Percentiles rank a stretch among this genome's conserved stretches.
phyloP scores from a whole-genome alignment of 1,140 invertebrate species.

The Latrodectus geometricus region DNA sequence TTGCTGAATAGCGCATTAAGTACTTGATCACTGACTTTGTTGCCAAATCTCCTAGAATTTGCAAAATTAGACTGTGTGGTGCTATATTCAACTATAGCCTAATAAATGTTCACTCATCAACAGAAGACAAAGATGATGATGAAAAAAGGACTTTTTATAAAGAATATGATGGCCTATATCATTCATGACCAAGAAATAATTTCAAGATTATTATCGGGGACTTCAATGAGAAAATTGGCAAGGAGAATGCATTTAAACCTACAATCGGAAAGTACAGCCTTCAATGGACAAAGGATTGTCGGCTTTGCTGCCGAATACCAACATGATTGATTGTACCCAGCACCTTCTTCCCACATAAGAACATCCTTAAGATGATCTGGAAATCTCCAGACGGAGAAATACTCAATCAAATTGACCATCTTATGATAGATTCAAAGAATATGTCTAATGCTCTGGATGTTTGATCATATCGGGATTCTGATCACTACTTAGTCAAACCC shows the following conservation, averaged over 20 bases:
- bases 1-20: background rate
- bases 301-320: constrained; percentile 3
- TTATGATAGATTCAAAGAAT: background rate
- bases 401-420: background rate
- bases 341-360: too few relatives aligned
- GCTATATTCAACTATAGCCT: background rate
- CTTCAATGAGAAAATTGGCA: background rate
- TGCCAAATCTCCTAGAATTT: background rate
- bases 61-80: background rate
- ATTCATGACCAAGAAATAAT: background rate
- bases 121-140: background rate
- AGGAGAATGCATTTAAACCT: background rate
- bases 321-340: background rate
- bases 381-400: background rate
- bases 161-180: background rate
- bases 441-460: background rate
- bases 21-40: background rate
- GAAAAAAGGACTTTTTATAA: background rate
- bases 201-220: background rate
- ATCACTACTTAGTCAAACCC: too few relatives aligned
- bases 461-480: background rate
- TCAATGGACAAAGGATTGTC: background rate
- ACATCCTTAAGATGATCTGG: background rate
- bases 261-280: background rate
- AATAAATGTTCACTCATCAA: background rate